phyloP scores from a whole-genome alignment of 2,797 vertebrate species.

The Chrosomus eos region DNA sequence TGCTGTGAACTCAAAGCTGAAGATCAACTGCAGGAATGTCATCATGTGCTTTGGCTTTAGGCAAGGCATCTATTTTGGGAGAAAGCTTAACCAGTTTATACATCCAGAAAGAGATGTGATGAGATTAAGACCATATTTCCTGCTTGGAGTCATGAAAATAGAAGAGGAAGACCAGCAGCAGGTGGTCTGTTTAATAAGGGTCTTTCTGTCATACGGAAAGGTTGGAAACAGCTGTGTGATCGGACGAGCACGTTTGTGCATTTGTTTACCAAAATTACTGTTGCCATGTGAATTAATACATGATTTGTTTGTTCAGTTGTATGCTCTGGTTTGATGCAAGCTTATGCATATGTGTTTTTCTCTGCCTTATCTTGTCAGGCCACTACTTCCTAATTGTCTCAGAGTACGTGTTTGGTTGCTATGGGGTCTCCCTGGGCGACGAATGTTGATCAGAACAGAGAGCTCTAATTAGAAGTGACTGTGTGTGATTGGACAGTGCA shows the following conservation, averaged over 20 bases:
- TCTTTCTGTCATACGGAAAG: constrained; percentile 12
- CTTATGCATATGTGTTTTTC: constrained; percentile 26
- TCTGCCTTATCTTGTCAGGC: constrained; percentile 49
- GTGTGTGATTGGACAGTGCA: constrained; percentile 64
- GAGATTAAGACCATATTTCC: constrained; percentile 22
- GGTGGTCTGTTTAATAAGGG: constrained; percentile 45
- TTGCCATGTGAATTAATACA: background rate
- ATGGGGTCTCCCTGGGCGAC: constrained; percentile 93
- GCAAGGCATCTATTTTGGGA: constrained; percentile 2
- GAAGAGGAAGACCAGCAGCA: constrained; percentile 42
- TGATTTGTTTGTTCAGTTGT: constrained; percentile 20
- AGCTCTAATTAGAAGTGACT: constrained; percentile 86
- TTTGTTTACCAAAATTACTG: constrained; percentile 6
- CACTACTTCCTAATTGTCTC: constrained; percentile 65
- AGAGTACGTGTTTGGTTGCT: constrained; percentile 84
- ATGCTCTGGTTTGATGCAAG: constrained; percentile 11
- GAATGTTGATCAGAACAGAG: constrained; percentile 66
- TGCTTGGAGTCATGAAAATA: background rate
- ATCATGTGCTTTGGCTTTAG: constrained; percentile 18
- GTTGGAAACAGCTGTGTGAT: constrained; percentile 41
- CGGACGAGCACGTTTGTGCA: background rate
- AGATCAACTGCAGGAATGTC: background rate
- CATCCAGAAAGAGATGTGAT: constrained; percentile 8
- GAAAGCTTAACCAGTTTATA: background rate
- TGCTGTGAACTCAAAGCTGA: constrained; percentile 1